Percentiles rank a stretch among this genome's conserved stretches.
Evolutionary conservation across 1,140 invertebrate species (phyloP).

Genomic region (Thrips palmi): DNA sequence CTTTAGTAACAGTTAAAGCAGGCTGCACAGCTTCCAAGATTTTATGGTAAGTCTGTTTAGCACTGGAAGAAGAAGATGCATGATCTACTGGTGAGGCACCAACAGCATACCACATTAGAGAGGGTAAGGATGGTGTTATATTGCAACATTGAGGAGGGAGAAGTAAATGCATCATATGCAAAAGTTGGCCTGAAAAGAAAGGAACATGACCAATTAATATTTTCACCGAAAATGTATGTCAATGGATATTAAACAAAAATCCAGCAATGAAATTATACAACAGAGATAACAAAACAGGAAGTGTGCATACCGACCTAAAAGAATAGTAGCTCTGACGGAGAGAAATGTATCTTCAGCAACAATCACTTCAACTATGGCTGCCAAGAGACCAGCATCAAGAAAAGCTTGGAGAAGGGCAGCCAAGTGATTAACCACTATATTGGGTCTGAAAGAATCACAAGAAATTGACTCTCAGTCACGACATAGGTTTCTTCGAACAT

Average conservation of each 20-base stretch:
- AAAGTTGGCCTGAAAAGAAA: conserved; percentile 42
- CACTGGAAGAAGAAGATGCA: not conserved
- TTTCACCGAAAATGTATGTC: too few species aligned
- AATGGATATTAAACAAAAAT: too few species aligned
- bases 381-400: conserved; percentile 65
- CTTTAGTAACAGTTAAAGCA: not conserved
- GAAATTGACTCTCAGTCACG: conserved; percentile 8
- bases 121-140: conserved; percentile 61
- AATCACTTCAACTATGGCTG: conserved; percentile 81
- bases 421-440: conserved; percentile 78
- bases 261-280: too few species aligned
- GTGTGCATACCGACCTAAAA: conserved; percentile 38
- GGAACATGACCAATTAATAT: conserved; percentile 7
- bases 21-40: conserved; percentile 5
- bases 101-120: conserved; percentile 59
- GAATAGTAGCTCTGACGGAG: conserved; percentile 72
- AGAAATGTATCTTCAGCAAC: conserved; percentile 73
- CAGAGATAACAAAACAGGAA: not conserved
- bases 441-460: conserved; percentile 41
- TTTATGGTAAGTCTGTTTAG: too few species aligned
- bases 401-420: conserved; percentile 77
- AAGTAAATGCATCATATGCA: conserved; percentile 67
- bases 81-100: conserved; percentile 25
- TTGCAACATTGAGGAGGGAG: conserved; percentile 70
- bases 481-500: conserved; percentile 4